Base-by-base conservation (phyloP, 2,113 vertebrate species). In the Arenaria interpres region DNA sequence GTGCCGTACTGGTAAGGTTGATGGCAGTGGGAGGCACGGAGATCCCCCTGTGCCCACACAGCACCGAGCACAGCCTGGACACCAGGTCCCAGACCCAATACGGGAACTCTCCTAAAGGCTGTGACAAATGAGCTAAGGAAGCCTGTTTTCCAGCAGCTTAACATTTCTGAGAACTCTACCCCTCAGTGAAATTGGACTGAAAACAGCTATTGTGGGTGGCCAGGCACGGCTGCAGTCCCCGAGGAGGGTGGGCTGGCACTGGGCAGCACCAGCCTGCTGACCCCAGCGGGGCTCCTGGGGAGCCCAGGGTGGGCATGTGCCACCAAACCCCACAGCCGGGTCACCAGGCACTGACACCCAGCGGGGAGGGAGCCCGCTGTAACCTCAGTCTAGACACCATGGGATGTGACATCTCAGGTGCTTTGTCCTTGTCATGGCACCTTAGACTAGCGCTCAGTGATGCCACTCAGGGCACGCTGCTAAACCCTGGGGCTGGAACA, bases 291-390 rank as follows among this genome's bases (percentile, higher is more conserved):
- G 87, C 37, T 68, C 3, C 1, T 2, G 11, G 33, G 53, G 53
- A 75, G 45, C 41, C 30, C 0, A 2, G 11, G 23, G n/a, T 0
- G 0, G 20, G 59, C 0, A 0, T 28, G n/a, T 73, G 64, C 56
- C 81, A 83, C 72, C 50, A 83, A 59, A 41, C 10, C 67, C 43
- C 19, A 7, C 3, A 5, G 60, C 13, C 57, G 56, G 51, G 50
- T 41, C 71, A 86, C 45, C 30, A 18, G 39, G 28, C 23, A 50
- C 27, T 54, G n/a, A 19, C 5, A 0, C 15, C 53, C 41, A 37
- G 53, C 3, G 1, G 22, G 24, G 23, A n/a, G 73, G 33, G 23
- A 76, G 35, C 22, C 39, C 1, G 1, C 37, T 63, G 37, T 56
- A 89, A 62, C 56, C 41, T 84, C 60, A 32, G 68, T 21, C 51